A percentile compares a stretch with the other conserved stretches of the same genome.
Conservation (phyloP, 2,888 invertebrate genomes). For the Patella depressa region DNA sequence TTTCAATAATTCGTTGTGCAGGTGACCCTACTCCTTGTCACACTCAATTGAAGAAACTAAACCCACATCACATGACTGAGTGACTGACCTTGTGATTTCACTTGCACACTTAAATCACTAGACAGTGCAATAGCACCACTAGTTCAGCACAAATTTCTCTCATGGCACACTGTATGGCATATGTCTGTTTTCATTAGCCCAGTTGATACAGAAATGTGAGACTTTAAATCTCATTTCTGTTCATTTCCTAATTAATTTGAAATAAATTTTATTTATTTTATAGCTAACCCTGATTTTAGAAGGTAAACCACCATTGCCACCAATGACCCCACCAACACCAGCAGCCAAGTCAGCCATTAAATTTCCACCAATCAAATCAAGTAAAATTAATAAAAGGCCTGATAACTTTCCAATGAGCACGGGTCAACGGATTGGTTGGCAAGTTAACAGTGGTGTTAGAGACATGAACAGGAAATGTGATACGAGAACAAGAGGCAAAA, state of each 20-base stretch:
- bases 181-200: too few relatives aligned
- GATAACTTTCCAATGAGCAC: constrained; percentile 43
- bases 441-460: constrained; percentile 21
- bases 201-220: too few relatives aligned
- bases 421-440: constrained; percentile 50
- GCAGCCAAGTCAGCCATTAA: constrained; percentile 1
- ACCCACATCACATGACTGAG: too few relatives aligned
- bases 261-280: constrained; percentile 1
- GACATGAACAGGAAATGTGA: constrained; percentile 26
- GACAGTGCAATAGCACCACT: too few relatives aligned
- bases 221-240: too few relatives aligned
- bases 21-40: too few relatives aligned
- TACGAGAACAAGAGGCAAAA: constrained; percentile 38
- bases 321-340: constrained; percentile 5
- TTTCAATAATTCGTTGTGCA: too few relatives aligned
- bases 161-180: too few relatives aligned
- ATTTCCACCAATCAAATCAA: constrained; percentile 36
- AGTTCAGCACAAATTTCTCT: too few relatives aligned
- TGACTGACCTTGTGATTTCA: too few relatives aligned
- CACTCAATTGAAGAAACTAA: too few relatives aligned
- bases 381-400: constrained; percentile 25
- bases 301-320: constrained; percentile 22
- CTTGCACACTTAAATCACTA: too few relatives aligned
- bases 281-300: constrained; percentile 41
- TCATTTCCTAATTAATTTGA: background rate